Conservation (phyloP, 2,888 invertebrate genomes). For the Drosophila mayaguana region DNA sequence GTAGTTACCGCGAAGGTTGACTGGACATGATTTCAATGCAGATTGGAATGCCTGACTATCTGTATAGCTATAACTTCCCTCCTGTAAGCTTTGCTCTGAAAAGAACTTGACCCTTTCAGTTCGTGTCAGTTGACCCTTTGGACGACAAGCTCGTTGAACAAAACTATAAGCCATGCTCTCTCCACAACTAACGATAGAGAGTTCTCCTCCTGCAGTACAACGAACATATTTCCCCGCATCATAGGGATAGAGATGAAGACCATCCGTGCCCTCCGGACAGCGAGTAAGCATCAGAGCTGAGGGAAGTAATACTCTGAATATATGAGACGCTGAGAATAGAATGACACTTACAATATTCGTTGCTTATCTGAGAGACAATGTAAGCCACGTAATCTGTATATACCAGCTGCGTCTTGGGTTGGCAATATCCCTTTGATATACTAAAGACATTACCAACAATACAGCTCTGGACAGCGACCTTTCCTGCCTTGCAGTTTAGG, state of each 20-base stretch:
- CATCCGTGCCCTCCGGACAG: constrained; percentile 86
- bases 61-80: constrained; percentile 38
- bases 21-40: constrained; percentile 83
- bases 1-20: constrained; percentile 86
- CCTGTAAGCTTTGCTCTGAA: constrained; percentile 39
- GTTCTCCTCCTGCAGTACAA: constrained; percentile 87
- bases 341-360: constrained; percentile 77
- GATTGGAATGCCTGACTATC: constrained; percentile 57
- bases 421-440: constrained; percentile 86
- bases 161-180: constrained; percentile 87
- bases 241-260: constrained; percentile 87
- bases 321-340: neutral
- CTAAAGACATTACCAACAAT: constrained; percentile 88
- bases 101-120: constrained; percentile 62
- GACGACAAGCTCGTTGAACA: constrained; percentile 56
- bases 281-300: constrained; percentile 68
- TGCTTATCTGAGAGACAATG: constrained; percentile 68
- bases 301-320: neutral
- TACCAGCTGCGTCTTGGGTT: constrained; percentile 86
- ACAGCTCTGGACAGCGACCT: constrained; percentile 88
- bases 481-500: constrained; percentile 89
- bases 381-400: constrained; percentile 73
- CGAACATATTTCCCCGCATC: constrained; percentile 88
- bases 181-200: constrained; percentile 87
- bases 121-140: constrained; percentile 37